Conservation (phyloP, 2,888 invertebrate species). For the Caenorhabditis auriculariae region DNA sequence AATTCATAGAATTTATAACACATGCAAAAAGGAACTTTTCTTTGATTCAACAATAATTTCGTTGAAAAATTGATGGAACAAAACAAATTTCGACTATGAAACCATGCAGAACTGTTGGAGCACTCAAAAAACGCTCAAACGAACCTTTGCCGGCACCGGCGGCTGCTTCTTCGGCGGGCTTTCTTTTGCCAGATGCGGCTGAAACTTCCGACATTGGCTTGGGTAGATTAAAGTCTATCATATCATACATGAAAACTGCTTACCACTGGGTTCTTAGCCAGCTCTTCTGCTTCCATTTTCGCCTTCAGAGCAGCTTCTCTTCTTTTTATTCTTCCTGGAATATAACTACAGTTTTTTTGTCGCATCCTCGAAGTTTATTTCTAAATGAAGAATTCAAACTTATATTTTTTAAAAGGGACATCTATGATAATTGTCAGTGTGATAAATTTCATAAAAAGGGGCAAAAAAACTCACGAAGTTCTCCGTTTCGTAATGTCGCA, state of each 20-base stretch:
- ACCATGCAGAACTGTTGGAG: neutral
- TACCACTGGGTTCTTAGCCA: slow-evolving; percentile 34
- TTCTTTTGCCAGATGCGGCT: slow-evolving; percentile 25
- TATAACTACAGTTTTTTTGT: too few species aligned
- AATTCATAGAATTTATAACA: too few species aligned
- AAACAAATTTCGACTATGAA: neutral
- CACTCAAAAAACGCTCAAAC: slow-evolving; percentile 25
- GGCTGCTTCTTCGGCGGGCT: slow-evolving; percentile 13
- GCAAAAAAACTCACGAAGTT: slow-evolving; percentile 49
- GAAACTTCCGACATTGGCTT: slow-evolving; percentile 6
- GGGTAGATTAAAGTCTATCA: neutral
- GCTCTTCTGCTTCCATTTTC: slow-evolving; percentile 36
- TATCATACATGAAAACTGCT: neutral
- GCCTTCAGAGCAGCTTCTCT: slow-evolving; percentile 48
- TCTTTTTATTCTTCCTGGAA: slow-evolving; percentile 52
- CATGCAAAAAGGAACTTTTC: too few species aligned
- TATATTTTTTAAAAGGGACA: slow-evolving; percentile 5
- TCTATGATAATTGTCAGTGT: neutral
- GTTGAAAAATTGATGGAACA: neutral
- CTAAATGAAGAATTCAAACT: too few species aligned
- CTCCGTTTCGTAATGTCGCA: slow-evolving; percentile 60
- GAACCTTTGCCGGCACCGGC: slow-evolving; percentile 20
- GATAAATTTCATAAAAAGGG: neutral
- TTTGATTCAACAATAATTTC: too few species aligned
- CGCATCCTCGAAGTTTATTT: too few species aligned